These are phyloP conservation scores for Athene noctua DNA, from an alignment of 2,113 vertebrate genomes.

Conservation along the genomic window DNA sequence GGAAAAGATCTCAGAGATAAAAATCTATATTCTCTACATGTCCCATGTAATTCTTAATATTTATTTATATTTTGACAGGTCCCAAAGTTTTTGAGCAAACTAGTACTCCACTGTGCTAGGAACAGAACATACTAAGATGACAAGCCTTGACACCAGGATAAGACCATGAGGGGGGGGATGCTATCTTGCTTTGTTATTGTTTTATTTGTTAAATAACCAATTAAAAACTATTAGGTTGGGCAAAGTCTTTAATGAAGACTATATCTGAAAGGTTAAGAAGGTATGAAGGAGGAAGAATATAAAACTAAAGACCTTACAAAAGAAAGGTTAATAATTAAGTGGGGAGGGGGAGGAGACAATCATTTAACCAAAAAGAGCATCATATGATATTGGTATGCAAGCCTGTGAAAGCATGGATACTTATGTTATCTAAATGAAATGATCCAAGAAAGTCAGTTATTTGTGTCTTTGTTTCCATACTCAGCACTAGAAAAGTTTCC, in stretches of 20 bases:
- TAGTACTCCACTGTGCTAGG: background rate
- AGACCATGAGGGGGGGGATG: background rate
- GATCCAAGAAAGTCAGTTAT: background rate
- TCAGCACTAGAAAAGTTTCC: background rate
- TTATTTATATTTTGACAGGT: background rate
- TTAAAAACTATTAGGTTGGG: background rate
- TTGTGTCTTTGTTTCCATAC: background rate
- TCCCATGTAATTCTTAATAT: background rate
- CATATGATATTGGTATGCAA: background rate
- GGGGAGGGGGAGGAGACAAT: background rate
- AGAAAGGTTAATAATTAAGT: background rate
- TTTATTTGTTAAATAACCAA: background rate
- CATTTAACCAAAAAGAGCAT: background rate
- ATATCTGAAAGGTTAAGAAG: background rate
- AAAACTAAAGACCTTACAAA: background rate
- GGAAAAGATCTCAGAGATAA: background rate
- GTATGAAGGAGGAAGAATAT: background rate
- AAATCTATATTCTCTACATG: background rate
- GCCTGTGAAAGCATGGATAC: background rate
- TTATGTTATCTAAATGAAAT: rapidly evolving
- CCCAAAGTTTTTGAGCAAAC: background rate
- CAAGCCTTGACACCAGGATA: background rate
- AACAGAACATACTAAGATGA: rapidly evolving
- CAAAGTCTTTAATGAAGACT: background rate
- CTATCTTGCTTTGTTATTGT: background rate